phyloP scores from a whole-genome alignment of 2,797 vertebrate genomes.

The Avahi laniger region DNA sequence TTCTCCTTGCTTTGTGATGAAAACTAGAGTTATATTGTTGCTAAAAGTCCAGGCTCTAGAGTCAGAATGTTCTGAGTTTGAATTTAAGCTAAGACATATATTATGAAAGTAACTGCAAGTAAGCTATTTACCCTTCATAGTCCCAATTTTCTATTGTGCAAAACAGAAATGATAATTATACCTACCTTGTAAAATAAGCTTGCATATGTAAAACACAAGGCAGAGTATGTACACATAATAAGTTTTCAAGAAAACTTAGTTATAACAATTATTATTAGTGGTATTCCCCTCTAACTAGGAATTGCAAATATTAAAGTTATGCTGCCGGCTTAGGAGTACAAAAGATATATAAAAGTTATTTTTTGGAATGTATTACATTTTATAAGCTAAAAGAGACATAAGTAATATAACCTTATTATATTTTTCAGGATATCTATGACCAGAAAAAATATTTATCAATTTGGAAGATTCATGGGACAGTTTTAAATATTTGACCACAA shows the following conservation, averaged over 20 bases:
- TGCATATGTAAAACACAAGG: not conserved
- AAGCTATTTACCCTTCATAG: not conserved
- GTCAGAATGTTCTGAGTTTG: not conserved
- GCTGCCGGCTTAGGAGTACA: not conserved
- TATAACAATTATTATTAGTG: not conserved
- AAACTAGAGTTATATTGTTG: not conserved
- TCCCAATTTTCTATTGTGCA: not conserved
- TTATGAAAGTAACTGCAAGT: not conserved
- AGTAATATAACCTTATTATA: not conserved
- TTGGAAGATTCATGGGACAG: not conserved
- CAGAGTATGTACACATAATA: not conserved
- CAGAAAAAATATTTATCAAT: not conserved
- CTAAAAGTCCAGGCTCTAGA: not conserved
- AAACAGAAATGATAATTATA: not conserved
- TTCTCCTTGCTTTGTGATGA: conserved; percentile 5
- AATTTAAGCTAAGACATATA: not conserved
- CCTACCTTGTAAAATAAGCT: not conserved
- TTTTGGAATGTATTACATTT: not conserved
- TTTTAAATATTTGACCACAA: conserved; percentile 22
- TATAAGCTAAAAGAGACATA: not conserved
- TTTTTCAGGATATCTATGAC: not conserved
- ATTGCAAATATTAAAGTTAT: not conserved
- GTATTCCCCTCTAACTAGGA: not conserved
- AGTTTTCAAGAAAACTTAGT: not conserved
- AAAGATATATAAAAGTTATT: not conserved